phyloP scores from a whole-genome alignment of 2,888 invertebrate genomes.

The Dasypogon diadema region DNA sequence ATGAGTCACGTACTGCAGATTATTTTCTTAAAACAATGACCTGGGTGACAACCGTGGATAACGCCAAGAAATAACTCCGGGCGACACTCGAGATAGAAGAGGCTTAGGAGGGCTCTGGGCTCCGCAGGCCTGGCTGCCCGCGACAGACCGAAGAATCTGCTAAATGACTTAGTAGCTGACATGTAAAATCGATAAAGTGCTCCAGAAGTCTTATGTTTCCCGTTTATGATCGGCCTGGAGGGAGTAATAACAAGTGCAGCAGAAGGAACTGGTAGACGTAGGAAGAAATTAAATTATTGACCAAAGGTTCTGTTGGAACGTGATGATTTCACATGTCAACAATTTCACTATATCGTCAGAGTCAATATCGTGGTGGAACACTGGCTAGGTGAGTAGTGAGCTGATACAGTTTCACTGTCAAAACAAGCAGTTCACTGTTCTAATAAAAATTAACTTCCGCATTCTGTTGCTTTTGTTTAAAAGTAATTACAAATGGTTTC shows the following conservation, averaged over 20 bases:
- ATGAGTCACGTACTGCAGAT: conserved; percentile 50
- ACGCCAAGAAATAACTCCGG: conserved; percentile 19
- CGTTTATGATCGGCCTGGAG: conserved; percentile 19
- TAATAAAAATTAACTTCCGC: neutral
- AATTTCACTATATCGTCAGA: neutral
- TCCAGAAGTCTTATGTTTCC: conserved; percentile 17
- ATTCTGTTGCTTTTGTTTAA: neutral
- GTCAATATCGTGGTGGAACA: neutral
- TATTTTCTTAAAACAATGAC: conserved; percentile 50
- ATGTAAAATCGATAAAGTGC: conserved; percentile 47
- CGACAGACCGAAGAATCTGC: conserved; percentile 16
- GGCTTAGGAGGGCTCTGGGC: conserved; percentile 10
- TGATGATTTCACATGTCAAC: conserved; percentile 21
- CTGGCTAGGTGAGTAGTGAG: neutral
- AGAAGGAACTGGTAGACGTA: neutral
- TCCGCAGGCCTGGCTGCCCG: neutral
- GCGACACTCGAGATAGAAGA: conserved; percentile 23
- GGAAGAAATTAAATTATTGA: conserved; percentile 39
- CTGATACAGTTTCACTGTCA: neutral
- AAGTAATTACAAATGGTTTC: neutral
- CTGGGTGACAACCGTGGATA: conserved; percentile 45
- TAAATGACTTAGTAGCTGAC: conserved; percentile 40
- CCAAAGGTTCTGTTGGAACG: conserved; percentile 12
- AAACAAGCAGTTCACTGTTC: neutral
- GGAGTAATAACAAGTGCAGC: conserved; percentile 11